Evolutionary conservation across 2,888 invertebrate genomes (phyloP).

Genomic region (Euphydryas editha): DNA sequence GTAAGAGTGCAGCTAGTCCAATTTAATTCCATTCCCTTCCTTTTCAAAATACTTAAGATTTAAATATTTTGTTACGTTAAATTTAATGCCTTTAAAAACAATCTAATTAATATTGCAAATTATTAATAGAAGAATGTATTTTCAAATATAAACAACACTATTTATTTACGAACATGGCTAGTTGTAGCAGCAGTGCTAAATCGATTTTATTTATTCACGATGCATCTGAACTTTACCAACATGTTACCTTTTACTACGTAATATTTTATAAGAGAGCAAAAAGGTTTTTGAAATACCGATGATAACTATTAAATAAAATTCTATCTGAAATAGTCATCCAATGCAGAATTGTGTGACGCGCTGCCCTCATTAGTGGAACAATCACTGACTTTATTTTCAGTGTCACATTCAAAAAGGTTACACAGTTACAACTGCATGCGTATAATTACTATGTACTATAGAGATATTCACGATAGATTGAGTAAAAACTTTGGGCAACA

Average conservation of each 20-base stretch:
- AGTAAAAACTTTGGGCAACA: too few relatives aligned
- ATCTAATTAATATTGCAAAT: too few relatives aligned
- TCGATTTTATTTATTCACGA: slow-evolving; percentile 7
- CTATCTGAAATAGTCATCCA: neutral
- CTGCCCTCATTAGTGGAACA: neutral
- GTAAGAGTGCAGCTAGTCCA: too few relatives aligned
- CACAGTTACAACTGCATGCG: neutral
- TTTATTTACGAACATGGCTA: neutral
- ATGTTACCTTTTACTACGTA: neutral
- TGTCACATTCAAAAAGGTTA: slow-evolving; percentile 4
- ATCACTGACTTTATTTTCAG: slow-evolving; percentile 5
- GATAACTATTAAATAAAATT: neutral
- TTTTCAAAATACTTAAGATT: too few relatives aligned
- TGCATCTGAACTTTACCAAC: neutral
- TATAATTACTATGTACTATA: neutral
- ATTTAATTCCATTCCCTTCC: too few relatives aligned
- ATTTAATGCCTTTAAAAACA: too few relatives aligned
- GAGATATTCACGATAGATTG: neutral
- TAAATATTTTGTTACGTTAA: too few relatives aligned
- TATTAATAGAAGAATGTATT: neutral
- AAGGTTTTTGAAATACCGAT: neutral
- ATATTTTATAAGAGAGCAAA: neutral
- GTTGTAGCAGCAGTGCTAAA: neutral
- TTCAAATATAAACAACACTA: neutral
- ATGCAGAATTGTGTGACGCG: neutral